These are phyloP conservation scores for Eupeodes latifasciatus DNA, from an alignment of 2,888 invertebrate species.

Conservation along the genomic window DNA sequence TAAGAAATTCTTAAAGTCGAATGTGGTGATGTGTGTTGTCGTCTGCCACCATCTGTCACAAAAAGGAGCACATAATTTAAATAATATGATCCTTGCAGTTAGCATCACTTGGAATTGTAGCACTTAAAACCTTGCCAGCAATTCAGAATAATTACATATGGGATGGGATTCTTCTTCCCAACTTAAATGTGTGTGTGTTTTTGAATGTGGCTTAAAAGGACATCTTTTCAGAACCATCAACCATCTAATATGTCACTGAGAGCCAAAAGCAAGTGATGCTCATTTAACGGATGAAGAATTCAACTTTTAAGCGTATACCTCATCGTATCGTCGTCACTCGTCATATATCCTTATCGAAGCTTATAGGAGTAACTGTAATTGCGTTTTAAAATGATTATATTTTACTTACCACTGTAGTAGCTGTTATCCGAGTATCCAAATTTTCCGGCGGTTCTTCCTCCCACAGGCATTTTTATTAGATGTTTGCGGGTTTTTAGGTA, in stretches of 20 bases:
- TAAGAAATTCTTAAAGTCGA: slow-evolving; percentile 5
- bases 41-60: slow-evolving; percentile 22
- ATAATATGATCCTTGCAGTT: slow-evolving; percentile 1
- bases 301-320: slow-evolving; percentile 25
- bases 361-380: slow-evolving; percentile 36
- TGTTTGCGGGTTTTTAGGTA: slow-evolving; percentile 24
- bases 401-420: slow-evolving; percentile 89
- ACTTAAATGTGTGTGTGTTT: background rate
- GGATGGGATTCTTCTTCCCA: background rate
- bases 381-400: slow-evolving; percentile 55
- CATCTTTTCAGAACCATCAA: background rate
- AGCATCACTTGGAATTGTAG: background rate
- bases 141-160: background rate
- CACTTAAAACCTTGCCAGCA: slow-evolving; percentile 14
- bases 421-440: slow-evolving; percentile 91
- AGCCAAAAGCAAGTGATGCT: slow-evolving; percentile 32
- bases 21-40: slow-evolving; percentile 7
- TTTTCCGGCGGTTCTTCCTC: slow-evolving; percentile 91
- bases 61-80: slow-evolving; percentile 16
- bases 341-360: too few relatives aligned
- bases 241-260: slow-evolving; percentile 1
- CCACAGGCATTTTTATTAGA: slow-evolving; percentile 85
- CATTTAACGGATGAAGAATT: slow-evolving; percentile 38
- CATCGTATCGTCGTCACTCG: background rate
- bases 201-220: background rate